Evolutionary conservation across 2,113 vertebrate species (phyloP).

Genomic region (Petaurus breviceps): DNA sequence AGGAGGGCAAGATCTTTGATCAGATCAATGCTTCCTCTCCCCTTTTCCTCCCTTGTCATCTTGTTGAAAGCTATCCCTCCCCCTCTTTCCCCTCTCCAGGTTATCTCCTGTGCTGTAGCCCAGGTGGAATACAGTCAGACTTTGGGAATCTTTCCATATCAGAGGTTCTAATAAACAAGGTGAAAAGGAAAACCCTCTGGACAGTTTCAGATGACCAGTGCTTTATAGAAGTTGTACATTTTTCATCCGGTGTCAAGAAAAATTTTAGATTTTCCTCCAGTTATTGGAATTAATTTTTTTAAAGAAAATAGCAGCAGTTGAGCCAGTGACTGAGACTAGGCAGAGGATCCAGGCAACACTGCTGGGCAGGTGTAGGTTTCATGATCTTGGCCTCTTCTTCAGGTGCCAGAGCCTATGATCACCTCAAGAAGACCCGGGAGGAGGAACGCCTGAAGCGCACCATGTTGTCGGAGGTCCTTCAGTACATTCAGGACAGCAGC

Average conservation of each 20-base stretch:
- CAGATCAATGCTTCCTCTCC: neutral
- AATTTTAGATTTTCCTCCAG: constrained; percentile 50
- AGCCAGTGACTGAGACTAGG: neutral
- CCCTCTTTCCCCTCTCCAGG: neutral
- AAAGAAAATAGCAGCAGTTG: constrained; percentile 8
- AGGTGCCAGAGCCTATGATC: constrained; percentile 96
- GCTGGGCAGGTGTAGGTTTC: neutral
- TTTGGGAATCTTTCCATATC: neutral
- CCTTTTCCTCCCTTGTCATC: neutral
- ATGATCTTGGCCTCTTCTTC: neutral
- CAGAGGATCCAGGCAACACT: neutral
- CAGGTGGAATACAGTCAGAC: constrained; percentile 24
- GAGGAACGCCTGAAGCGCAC: constrained; percentile 95
- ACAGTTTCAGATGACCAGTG: neutral
- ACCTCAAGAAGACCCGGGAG: constrained; percentile 91
- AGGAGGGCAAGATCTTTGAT: neutral
- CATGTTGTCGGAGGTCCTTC: constrained; percentile 95
- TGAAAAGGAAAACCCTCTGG: constrained; percentile 15
- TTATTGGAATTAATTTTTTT: constrained; percentile 35
- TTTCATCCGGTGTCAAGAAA: constrained; percentile 30
- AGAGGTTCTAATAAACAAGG: neutral
- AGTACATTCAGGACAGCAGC: constrained; percentile 96
- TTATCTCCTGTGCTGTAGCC: neutral
- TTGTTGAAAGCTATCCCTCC: neutral
- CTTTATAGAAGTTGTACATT: neutral